These are phyloP conservation scores for Uropsilus gracilis DNA, from an alignment of 2,113 vertebrate species.

Conservation along the genomic window DNA sequence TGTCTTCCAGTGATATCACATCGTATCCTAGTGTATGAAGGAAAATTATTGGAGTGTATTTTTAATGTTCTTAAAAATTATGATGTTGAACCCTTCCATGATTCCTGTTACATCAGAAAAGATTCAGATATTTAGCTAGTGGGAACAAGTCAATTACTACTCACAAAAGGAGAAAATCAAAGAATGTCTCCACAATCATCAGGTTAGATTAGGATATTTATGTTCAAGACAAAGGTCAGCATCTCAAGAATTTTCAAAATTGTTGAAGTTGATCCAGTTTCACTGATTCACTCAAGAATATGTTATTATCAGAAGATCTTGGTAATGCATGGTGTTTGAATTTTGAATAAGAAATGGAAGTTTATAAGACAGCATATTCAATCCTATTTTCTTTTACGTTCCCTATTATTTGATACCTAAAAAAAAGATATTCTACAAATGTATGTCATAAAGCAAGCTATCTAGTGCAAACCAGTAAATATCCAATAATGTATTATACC, in stretches of 20 bases:
- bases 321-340: background rate
- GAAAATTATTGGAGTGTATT: background rate
- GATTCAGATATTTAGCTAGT: background rate
- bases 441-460: background rate
- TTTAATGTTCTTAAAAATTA: background rate
- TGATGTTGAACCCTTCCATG: background rate
- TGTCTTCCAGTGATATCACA: background rate
- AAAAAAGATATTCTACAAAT: background rate
- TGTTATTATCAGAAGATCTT: background rate
- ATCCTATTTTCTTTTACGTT: background rate
- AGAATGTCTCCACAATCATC: background rate
- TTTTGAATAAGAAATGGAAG: background rate
- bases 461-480: background rate
- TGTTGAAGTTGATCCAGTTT: background rate
- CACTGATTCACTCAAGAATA: background rate
- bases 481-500: background rate
- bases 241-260: background rate
- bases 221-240: background rate
- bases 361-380: background rate
- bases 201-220: conserved; percentile 10
- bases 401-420: background rate
- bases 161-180: background rate
- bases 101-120: background rate
- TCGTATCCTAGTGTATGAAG: background rate
- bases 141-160: background rate